Evolutionary conservation across 2,888 invertebrate genomes (phyloP), one percentile per base, ranked within the genome.

Genomic region (Agonopterix heracliana): DNA sequence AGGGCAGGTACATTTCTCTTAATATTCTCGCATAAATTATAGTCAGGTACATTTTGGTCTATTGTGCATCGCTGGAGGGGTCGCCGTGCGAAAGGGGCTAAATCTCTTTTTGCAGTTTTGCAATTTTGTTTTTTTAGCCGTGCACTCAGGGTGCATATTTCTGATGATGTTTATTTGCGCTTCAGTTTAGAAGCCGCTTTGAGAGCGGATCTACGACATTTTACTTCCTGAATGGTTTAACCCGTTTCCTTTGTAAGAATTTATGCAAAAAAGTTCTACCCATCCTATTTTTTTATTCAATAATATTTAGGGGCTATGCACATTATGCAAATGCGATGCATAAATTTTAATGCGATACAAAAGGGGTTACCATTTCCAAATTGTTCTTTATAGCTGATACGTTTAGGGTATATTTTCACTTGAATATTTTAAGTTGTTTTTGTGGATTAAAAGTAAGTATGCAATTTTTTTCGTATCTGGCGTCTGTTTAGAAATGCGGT

Each of bases 271-370:
- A 89, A 85, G 84, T 81, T 78, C 61, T 88, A 89, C 89, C 89
- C 89, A 89, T 89, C 89, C 89, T 89, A 89, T 89, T 89, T 89
- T 88, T 89, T 89, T 84, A 84, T 84, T 88, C 81, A 89, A 88
- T 87, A 82, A 84, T 83, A 82, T 84, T 86, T 86, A 83, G 86
- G 89, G 88, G 82, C 81, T 74, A 86, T 88, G 86, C 88, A 89
- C 77, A 86, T 89, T 89, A 89, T 89, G 89, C 89, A 89, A 89
- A 89, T 89, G 88, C 83, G 79, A 47, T 71, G 89, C 88, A 89
- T 89, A 89, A 84, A 86, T 85, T 89, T 84, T 67, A 72, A 73
- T 76, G 68, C 77, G 68, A 70, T 71, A 67, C 68, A 61, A 57
- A 50, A 26, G 59, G 50, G 54, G 49, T 17, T 48, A 49, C 61